phyloP scores from a whole-genome alignment of 2,113 vertebrate species.

The Galemys pyrenaicus region DNA sequence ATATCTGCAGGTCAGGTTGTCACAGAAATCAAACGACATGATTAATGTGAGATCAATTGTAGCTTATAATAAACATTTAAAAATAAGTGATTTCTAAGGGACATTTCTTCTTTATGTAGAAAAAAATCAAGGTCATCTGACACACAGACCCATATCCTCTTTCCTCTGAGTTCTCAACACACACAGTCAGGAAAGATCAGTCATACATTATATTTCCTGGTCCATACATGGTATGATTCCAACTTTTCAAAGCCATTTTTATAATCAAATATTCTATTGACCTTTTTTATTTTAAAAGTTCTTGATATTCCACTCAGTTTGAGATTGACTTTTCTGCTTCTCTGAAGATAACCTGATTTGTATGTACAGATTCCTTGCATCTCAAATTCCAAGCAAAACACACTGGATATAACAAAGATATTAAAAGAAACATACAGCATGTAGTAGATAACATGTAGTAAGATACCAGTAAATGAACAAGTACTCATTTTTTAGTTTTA shows the following conservation, averaged over 20 bases:
- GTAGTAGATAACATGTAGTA: constrained; percentile 53
- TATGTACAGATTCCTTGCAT: not conserved
- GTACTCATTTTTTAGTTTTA: constrained; percentile 9
- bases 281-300: not conserved
- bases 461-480: not conserved
- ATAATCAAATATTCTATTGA: constrained; percentile 27
- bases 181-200: not conserved
- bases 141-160: not conserved
- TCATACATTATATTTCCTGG: not conserved
- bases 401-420: not conserved
- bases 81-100: not conserved
- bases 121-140: not conserved
- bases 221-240: too few relatives aligned
- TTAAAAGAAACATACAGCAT: constrained; percentile 47
- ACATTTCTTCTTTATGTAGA: not conserved
- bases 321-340: constrained; percentile 5
- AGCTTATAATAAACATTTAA: not conserved
- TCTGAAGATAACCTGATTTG: not conserved
- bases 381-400: constrained; percentile 18
- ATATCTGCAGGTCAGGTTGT: not conserved
- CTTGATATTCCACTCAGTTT: constrained; percentile 9
- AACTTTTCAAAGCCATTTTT: constrained; percentile 33
- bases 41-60: not conserved
- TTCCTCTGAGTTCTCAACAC: not conserved
- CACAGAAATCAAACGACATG: not conserved